Percentiles rank a stretch among this genome's conserved stretches.
phyloP scores from a whole-genome alignment of 1,140 invertebrate genomes.

The Neodiprion fabricii region DNA sequence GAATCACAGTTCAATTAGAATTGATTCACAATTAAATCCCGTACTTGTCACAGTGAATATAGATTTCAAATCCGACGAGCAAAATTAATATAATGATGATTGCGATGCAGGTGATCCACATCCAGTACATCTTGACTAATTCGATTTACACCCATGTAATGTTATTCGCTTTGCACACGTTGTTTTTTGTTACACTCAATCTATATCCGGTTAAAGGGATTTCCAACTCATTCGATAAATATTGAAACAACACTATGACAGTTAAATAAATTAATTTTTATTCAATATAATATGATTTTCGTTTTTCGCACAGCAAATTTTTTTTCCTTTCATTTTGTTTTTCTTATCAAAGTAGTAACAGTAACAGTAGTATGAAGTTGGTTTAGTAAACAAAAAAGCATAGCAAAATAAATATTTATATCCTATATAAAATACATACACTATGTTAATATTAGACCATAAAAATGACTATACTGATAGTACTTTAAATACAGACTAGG shows the following conservation, averaged over 20 bases:
- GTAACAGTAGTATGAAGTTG: background rate
- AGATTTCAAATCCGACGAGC: constrained; percentile 45
- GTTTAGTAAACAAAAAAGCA: constrained; percentile 1
- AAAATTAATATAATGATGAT: constrained; percentile 36
- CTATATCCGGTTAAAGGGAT: no score
- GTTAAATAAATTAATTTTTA: background rate
- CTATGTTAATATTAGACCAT: no score
- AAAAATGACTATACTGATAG: no score
- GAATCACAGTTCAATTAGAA: background rate
- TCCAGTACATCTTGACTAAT: constrained; percentile 10
- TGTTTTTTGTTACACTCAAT: no score
- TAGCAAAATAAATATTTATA: background rate
- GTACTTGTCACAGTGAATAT: constrained; percentile 47
- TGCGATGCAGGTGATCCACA: constrained; percentile 31
- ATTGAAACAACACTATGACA: no score
- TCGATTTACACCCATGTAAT: background rate
- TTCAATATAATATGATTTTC: background rate
- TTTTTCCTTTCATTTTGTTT: background rate
- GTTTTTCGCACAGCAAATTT: background rate
- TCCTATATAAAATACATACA: background rate
- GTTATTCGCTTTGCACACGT: background rate
- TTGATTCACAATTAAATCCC: constrained; percentile 3
- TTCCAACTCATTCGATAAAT: no score
- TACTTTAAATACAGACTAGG: no score
- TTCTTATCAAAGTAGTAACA: background rate